A percentile compares a stretch with the other conserved stretches of the same genome.
Evolutionary conservation across 1,140 invertebrate genomes (phyloP).

Genomic region (Zaprionus africanus): DNA sequence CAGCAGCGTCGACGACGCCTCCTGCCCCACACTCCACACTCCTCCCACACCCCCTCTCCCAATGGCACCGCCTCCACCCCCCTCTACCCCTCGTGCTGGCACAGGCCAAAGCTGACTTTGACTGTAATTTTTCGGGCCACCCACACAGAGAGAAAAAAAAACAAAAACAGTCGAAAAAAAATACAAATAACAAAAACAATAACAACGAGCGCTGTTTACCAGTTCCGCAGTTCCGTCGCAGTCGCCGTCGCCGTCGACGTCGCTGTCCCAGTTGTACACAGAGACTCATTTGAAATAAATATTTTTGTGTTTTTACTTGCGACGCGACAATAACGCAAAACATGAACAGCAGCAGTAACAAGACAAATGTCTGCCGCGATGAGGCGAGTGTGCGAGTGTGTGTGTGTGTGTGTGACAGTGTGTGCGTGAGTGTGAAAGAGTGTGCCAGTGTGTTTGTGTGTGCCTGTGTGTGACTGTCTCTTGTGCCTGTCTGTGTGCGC

Average conservation of each 20-base stretch:
- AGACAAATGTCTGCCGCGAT: conserved; percentile 61
- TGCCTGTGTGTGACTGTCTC: neutral
- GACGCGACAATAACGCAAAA: conserved; percentile 80
- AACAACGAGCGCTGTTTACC: conserved; percentile 64
- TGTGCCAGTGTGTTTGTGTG: neutral
- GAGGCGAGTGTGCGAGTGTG: conserved; percentile 7
- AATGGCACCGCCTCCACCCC: neutral
- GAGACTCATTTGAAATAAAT: conserved; percentile 82
- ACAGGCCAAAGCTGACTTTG: conserved; percentile 37
- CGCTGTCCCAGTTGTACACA: conserved; percentile 73
- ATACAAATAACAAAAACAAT: conserved; percentile 27
- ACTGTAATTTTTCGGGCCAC: conserved; percentile 72
- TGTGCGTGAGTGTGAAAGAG: conserved; percentile 11
- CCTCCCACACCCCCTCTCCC: neutral
- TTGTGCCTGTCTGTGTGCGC: conserved; percentile 39
- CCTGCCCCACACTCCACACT: conserved; percentile 4
- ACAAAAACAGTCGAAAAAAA: conserved; percentile 39
- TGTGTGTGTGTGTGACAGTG: conserved; percentile 22
- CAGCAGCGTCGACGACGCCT: conserved; percentile 52
- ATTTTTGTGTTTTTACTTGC: conserved; percentile 82
- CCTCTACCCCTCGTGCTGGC: neutral
- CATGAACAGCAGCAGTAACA: conserved; percentile 66
- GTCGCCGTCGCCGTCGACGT: conserved; percentile 2
- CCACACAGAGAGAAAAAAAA: conserved; percentile 54
- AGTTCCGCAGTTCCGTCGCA: conserved; percentile 69